These are phyloP conservation scores for Herpailurus yagouaroundi DNA, from an alignment of 2,113 vertebrate species.

Conservation along the genomic window DNA sequence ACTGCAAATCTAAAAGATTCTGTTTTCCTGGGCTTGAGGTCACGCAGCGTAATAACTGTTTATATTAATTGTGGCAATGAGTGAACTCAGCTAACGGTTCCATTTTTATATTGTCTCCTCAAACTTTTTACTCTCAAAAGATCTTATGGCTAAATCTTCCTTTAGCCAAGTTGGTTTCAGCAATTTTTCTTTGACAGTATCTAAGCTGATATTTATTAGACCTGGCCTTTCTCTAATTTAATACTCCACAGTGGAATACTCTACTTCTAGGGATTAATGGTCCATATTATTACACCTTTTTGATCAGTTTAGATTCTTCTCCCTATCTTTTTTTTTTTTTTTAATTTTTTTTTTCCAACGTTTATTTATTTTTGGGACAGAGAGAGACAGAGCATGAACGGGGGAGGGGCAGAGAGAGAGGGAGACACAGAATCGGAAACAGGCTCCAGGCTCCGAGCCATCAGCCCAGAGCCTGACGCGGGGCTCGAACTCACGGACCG, in stretches of 20 bases:
- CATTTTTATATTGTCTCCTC: constrained; percentile 59
- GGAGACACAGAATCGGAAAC: too few species aligned
- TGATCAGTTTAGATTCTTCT: constrained; percentile 37
- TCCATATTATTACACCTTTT: constrained; percentile 22
- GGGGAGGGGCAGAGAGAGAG: too few species aligned
- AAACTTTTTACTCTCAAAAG: constrained; percentile 44
- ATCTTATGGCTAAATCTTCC: constrained; percentile 53
- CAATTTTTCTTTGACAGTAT: constrained; percentile 46
- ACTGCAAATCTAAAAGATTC: background rate
- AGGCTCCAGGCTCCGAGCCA: too few species aligned
- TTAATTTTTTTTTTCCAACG: too few species aligned
- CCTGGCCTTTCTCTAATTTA: constrained; percentile 27
- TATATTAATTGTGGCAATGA: background rate
- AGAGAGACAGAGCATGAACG: too few species aligned
- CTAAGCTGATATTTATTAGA: constrained; percentile 60
- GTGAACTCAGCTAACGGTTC: constrained; percentile 37
- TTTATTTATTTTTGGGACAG: too few species aligned
- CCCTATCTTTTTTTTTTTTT: constrained; percentile 39
- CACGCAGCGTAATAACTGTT: constrained; percentile 5
- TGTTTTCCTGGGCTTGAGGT: background rate
- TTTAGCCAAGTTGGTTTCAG: constrained; percentile 38
- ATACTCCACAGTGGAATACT: background rate
- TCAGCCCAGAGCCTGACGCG: too few species aligned
- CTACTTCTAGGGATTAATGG: constrained; percentile 44
- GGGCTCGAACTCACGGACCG: too few species aligned